Conservation (phyloP, 2,888 invertebrate genomes). For the Thumatha senex region DNA sequence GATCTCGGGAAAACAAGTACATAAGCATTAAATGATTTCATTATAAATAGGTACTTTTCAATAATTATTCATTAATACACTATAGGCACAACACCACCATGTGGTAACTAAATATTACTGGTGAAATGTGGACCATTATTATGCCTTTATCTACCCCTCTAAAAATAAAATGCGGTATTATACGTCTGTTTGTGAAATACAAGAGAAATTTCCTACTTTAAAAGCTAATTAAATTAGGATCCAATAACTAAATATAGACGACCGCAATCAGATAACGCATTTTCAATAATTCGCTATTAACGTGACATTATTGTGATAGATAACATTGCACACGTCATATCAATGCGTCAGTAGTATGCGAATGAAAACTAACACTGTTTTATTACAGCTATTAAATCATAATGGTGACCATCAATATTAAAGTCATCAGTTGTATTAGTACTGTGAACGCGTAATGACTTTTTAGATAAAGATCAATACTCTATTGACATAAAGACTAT, state of each 20-base stretch:
- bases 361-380: slow-evolving; percentile 27
- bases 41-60: too few relatives aligned
- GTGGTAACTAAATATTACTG: too few relatives aligned
- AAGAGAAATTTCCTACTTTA: too few relatives aligned
- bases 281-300: slow-evolving; percentile 1
- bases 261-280: neutral
- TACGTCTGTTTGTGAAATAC: too few relatives aligned
- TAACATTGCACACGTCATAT: slow-evolving; percentile 33
- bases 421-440: neutral
- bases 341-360: slow-evolving; percentile 15
- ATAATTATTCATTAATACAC: too few relatives aligned
- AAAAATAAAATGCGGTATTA: too few relatives aligned
- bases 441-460: neutral
- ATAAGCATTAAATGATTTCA: too few relatives aligned
- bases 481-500: neutral
- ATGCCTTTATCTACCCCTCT: too few relatives aligned
- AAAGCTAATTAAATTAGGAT: neutral
- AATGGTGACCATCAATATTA: slow-evolving; percentile 1
- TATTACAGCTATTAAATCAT: slow-evolving; percentile 28
- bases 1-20: too few relatives aligned
- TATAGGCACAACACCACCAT: too few relatives aligned
- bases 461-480: slow-evolving; percentile 3
- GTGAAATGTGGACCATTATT: too few relatives aligned
- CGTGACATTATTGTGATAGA: slow-evolving; percentile 31
- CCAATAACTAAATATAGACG: slow-evolving; percentile 1